phyloP scores from a whole-genome alignment of 2,797 vertebrate genomes.

The Sciurus carolinensis region DNA sequence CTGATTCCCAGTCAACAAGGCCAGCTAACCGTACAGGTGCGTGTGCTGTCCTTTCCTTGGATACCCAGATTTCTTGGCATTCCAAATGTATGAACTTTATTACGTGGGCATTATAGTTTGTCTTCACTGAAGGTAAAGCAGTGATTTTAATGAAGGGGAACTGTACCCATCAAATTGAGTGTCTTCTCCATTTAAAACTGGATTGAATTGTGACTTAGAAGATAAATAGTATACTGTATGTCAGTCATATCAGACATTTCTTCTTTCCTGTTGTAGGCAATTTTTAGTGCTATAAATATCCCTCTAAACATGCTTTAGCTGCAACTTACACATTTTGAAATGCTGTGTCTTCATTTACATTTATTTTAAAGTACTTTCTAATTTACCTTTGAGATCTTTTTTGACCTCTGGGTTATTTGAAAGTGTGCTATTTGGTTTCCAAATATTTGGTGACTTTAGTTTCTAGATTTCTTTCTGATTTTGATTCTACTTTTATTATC shows the following conservation, averaged over 20 bases:
- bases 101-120: slow-evolving; percentile 17
- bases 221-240: background rate
- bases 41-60: background rate
- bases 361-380: slow-evolving; percentile 36
- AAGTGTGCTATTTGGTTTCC: slow-evolving; percentile 20
- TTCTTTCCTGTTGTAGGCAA: background rate
- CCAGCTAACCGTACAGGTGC: slow-evolving; percentile 94
- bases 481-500: slow-evolving; percentile 48
- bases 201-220: slow-evolving; percentile 30
- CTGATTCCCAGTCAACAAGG: slow-evolving; percentile 95
- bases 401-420: slow-evolving; percentile 10
- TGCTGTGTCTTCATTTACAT: slow-evolving; percentile 58
- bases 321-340: slow-evolving; percentile 32
- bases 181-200: slow-evolving; percentile 50
- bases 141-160: slow-evolving; percentile 46
- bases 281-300: slow-evolving; percentile 43
- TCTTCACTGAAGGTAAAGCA: slow-evolving; percentile 34
- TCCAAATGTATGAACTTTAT: background rate
- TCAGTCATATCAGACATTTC: slow-evolving; percentile 4
- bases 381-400: background rate
- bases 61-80: slow-evolving; percentile 6
- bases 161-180: background rate
- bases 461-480: slow-evolving; percentile 19
- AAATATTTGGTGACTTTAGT: background rate
- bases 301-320: background rate